Base-by-base conservation (phyloP, 2,888 invertebrate species). In the Acleris literana region DNA sequence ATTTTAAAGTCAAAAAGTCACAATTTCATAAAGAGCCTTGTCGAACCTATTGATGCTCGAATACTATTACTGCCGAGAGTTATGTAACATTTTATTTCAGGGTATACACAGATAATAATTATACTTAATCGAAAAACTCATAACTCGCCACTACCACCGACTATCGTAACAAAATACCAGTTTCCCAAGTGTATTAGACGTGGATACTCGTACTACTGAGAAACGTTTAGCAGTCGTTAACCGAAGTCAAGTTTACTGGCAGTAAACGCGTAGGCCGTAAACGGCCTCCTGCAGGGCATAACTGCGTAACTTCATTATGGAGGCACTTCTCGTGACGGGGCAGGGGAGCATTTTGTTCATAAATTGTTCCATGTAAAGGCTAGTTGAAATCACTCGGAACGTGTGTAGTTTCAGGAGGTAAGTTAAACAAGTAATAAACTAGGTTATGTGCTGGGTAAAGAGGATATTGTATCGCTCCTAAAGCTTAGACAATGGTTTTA, bases 221-320 rank as follows among this genome's bases (percentile, higher is more conserved):
- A 78, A 83, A 77, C 81, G 83, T 83, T 83, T 84, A 85, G 78
- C 76, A 78, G 76, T 76, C 79, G 77, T 82, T 82, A 80, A 80
- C 78, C 78, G 78, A 75, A 82, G 80, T 84, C 81, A 81, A 84
- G 83, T 88, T 86, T 85, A 87, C 81, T 82, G 84, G 76, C 80
- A 78, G 79, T 86, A 87, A 87, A 88, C 83, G 83, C 79, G 75
- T 76, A 75, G 77, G 81, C 76, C 77, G 81, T 86, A 84, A 86
- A 86, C 80, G 74, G 72, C 69, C 70, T 79, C 77, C 79, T 76
- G 73, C 67, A 77, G 77, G 78, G 76, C 49, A 76, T 82, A 83
- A 85, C 83, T 81, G 84, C 81, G 82, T 83, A 82, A 84, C 85
- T 86, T 86, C 85, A 85, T 87, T 85, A 86, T 80, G 57, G 70